phyloP scores from a whole-genome alignment of 2,888 invertebrate species.

The Theristus sp. region DNA sequence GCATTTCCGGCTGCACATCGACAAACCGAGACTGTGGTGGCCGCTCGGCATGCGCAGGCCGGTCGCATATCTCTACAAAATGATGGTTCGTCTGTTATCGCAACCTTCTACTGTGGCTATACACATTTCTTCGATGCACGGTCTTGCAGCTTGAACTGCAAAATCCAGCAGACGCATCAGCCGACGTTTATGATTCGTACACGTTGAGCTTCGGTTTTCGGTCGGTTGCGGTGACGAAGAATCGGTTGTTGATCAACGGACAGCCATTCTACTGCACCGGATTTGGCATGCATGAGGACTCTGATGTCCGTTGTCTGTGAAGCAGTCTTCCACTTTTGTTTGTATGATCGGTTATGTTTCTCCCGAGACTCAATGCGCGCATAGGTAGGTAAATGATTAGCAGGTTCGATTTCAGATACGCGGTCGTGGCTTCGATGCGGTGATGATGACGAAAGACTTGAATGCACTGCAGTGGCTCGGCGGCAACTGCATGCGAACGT shows the following conservation, averaged over 20 bases:
- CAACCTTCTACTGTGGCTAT: no score
- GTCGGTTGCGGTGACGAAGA: constrained; percentile 54
- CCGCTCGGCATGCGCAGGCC: constrained; percentile 30
- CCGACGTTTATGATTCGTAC: no score
- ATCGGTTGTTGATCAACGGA: constrained; percentile 53
- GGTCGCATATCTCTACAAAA: constrained; percentile 57
- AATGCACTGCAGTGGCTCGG: constrained; percentile 85
- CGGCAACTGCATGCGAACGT: constrained; percentile 80
- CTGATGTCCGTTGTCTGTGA: constrained; percentile 47
- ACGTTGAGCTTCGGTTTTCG: constrained; percentile 66
- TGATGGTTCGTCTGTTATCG: constrained; percentile 49
- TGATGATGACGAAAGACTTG: constrained; percentile 70
- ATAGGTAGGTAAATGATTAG: no score
- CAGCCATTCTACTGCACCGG: constrained; percentile 72
- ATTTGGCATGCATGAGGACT: constrained; percentile 86
- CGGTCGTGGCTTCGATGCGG: constrained; percentile 77
- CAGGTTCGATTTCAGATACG: constrained; percentile 53
- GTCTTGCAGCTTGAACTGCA: no score
- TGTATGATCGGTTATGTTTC: no score
- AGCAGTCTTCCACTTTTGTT: background rate
- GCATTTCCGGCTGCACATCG: constrained; percentile 7
- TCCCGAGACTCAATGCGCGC: no score
- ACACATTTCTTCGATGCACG: no score
- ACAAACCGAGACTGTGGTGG: constrained; percentile 32
- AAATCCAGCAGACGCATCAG: no score